Conservation (phyloP, 64 coral and sea anemone genomes). For the Montipora cactus region DNA sequence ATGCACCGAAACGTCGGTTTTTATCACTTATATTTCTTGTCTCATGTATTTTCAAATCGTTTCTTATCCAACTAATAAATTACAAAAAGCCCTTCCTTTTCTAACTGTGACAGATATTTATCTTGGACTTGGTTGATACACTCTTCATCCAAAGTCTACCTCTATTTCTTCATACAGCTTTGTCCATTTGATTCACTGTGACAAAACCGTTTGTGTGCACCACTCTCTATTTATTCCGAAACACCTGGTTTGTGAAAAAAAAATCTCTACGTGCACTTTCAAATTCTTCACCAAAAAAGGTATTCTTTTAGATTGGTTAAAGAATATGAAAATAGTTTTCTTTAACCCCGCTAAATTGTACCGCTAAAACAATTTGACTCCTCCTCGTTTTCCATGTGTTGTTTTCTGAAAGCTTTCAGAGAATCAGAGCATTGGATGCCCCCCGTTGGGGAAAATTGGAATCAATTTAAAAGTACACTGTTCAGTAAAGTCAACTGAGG, state of each 20-base stretch:
- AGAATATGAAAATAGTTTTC: slow-evolving; percentile 33
- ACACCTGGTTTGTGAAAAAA: slow-evolving; percentile 58
- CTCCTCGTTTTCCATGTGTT: slow-evolving; percentile 26
- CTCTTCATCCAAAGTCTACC: not conserved
- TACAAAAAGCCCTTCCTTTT: not conserved
- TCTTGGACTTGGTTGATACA: slow-evolving; percentile 45
- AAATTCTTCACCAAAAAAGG: slow-evolving; percentile 43
- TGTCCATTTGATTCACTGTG: not conserved
- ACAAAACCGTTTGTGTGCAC: slow-evolving; percentile 25
- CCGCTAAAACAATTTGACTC: not conserved
- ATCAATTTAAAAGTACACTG: no score
- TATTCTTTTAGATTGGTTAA: slow-evolving; percentile 47
- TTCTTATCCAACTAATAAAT: no score
- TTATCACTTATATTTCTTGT: no score
- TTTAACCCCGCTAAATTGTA: not conserved
- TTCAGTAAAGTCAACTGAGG: not conserved
- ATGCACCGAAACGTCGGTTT: no score
- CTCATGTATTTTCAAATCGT: no score
- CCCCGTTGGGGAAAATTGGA: no score
- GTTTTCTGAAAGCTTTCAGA: slow-evolving; percentile 51
- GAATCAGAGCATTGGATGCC: slow-evolving; percentile 68
- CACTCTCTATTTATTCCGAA: slow-evolving; percentile 47
- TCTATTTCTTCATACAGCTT: not conserved
- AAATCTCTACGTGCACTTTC: slow-evolving; percentile 42
- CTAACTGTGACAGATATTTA: slow-evolving; percentile 53